Evolutionary conservation across 1,140 invertebrate species (phyloP).

Genomic region (Notospermus geniculatus): DNA sequence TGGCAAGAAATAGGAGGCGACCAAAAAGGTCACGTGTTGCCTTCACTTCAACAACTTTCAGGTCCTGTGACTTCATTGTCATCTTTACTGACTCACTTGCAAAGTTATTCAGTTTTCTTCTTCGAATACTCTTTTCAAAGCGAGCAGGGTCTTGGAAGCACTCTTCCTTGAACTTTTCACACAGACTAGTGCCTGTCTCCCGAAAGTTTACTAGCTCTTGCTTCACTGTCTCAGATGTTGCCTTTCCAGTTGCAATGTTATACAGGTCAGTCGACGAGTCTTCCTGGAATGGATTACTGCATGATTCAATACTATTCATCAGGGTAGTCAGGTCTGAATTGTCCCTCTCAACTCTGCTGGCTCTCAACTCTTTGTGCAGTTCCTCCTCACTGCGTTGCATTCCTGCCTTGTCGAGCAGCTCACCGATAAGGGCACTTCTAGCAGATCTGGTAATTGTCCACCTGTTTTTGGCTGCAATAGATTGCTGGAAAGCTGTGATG

Average conservation of each 20-base stretch:
- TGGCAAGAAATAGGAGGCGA: not conserved
- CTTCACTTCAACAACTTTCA: constrained; percentile 7
- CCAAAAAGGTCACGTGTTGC: constrained; percentile 12
- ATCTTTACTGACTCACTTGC: not conserved
- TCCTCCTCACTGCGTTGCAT: not conserved
- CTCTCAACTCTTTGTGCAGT: not conserved
- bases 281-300: not conserved
- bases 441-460: constrained; percentile 22
- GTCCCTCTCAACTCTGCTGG: not conserved
- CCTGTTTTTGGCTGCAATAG: not conserved
- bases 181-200: constrained; percentile 9
- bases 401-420: not conserved
- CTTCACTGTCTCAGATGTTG: constrained; percentile 7
- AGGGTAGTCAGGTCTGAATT: not conserved
- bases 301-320: not conserved
- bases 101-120: constrained; percentile 11
- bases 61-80: not conserved
- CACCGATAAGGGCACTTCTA: not conserved
- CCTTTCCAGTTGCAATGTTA: not conserved
- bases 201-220: not conserved
- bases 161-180: constrained; percentile 9
- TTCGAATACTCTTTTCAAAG: constrained; percentile 13
- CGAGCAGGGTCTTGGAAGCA: constrained; percentile 7
- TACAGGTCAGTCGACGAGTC: constrained; percentile 12
- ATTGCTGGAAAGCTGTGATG: constrained; percentile 7